These are phyloP conservation scores for Propithecus coquereli DNA, from an alignment of 2,113 vertebrate species.

Conservation along the genomic window DNA sequence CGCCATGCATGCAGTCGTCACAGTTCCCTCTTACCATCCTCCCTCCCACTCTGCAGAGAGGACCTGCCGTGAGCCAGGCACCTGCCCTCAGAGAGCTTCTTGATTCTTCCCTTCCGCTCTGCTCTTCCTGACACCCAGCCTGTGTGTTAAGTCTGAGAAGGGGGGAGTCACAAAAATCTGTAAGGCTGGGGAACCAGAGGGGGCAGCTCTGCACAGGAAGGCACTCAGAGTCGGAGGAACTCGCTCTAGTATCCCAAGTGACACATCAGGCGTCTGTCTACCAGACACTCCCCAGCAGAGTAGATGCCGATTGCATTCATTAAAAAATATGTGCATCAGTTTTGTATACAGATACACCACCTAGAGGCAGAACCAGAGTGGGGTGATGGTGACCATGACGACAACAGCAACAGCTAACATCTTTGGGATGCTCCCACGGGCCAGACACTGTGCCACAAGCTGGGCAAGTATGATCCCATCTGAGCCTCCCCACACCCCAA, in stretches of 20 bases:
- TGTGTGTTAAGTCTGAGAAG: not conserved
- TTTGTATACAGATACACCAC: not conserved
- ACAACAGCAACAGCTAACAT: not conserved
- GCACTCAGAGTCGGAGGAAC: not conserved
- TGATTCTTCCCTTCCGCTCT: not conserved
- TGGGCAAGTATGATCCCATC: rapidly evolving
- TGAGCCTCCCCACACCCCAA: too few relatives aligned
- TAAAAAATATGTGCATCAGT: not conserved
- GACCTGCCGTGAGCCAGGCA: not conserved
- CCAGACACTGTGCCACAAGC: not conserved
- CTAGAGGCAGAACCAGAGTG: not conserved
- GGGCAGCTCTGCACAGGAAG: too few relatives aligned
- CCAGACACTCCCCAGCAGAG: too few relatives aligned
- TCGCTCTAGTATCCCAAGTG: not conserved
- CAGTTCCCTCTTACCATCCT: rapidly evolving
- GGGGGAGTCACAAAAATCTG: too few relatives aligned
- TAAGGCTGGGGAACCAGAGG: not conserved
- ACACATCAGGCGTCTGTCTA: not conserved
- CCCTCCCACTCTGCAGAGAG: not conserved
- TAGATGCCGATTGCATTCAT: not conserved
- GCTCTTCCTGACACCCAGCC: not conserved
- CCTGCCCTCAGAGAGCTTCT: not conserved
- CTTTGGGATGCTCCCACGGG: not conserved
- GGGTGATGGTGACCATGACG: rapidly evolving
- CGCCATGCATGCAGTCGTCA: rapidly evolving